These are phyloP conservation scores for Brachymystax lenok DNA, from an alignment of 2,797 vertebrate genomes.

Conservation along the genomic window DNA sequence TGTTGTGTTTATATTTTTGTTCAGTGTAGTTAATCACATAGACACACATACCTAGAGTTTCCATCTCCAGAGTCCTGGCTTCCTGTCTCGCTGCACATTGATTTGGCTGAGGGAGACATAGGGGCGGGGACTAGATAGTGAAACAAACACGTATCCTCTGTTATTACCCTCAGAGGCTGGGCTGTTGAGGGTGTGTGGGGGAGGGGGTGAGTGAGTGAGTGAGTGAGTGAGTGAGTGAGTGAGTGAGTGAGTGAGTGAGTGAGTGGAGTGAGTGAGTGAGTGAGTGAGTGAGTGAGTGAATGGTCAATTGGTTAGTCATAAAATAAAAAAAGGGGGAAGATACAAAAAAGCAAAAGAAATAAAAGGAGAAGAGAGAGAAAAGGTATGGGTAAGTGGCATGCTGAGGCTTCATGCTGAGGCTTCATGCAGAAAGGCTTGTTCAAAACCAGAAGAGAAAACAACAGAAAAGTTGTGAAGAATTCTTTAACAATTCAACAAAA, in stretches of 20 bases:
- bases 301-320: background rate
- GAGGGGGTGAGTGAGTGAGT: slow-evolving; percentile 30
- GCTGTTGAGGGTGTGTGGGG: slow-evolving; percentile 56
- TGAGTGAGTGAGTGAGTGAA: slow-evolving; percentile 28
- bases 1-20: too few relatives aligned
- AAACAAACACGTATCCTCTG: slow-evolving; percentile 99
- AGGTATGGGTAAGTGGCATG: background rate
- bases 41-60: slow-evolving; percentile 86
- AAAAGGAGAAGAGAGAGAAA: background rate
- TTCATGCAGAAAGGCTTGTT: background rate
- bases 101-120: slow-evolving; percentile 98
- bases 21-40: slow-evolving; percentile 33
- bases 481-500: too few relatives aligned
- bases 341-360: background rate
- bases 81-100: slow-evolving; percentile 96
- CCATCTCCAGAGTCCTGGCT: slow-evolving; percentile 98
- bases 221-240: too few relatives aligned
- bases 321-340: background rate
- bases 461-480: too few relatives aligned
- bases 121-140: slow-evolving; percentile 99
- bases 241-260: background rate
- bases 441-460: background rate
- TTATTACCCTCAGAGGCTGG: slow-evolving; percentile 95
- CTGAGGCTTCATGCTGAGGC: background rate
- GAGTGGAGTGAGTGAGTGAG: background rate